phyloP scores from a whole-genome alignment of 2,113 vertebrate genomes.

The Elephantulus edwardii region DNA sequence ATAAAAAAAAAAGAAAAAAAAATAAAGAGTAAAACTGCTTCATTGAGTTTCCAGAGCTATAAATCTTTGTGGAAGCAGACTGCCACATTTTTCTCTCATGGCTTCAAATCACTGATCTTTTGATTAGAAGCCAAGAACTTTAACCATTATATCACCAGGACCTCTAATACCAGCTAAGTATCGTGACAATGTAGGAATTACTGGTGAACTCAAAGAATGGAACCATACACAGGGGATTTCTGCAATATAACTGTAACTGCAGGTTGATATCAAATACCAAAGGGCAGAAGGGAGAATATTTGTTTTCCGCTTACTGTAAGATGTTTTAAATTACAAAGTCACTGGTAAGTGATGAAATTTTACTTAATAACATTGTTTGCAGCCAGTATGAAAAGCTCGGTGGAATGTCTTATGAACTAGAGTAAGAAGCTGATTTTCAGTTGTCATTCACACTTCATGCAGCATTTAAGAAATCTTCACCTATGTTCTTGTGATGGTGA shows the following conservation, averaged over 20 bases:
- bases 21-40: no score
- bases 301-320: conserved; percentile 4
- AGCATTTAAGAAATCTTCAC: conserved; percentile 21
- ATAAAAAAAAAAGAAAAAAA: no score
- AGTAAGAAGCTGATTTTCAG: background rate
- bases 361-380: background rate
- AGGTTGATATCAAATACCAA: conserved; percentile 12
- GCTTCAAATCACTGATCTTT: no score
- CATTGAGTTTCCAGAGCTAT: no score
- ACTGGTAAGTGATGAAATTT: conserved; percentile 30
- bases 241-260: background rate
- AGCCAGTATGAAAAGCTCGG: background rate
- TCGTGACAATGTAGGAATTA: conserved; percentile 9
- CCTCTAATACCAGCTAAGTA: background rate
- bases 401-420: background rate
- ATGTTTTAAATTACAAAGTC: conserved; percentile 41
- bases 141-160: no score
- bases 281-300: background rate
- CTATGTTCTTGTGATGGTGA: no score
- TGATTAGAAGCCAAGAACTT: no score
- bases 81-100: no score
- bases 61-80: no score
- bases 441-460: background rate
- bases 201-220: background rate
- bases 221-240: conserved; percentile 6